Evolutionary conservation across 2,113 vertebrate genomes (phyloP).

Genomic region (Oryzias javanicus): DNA sequence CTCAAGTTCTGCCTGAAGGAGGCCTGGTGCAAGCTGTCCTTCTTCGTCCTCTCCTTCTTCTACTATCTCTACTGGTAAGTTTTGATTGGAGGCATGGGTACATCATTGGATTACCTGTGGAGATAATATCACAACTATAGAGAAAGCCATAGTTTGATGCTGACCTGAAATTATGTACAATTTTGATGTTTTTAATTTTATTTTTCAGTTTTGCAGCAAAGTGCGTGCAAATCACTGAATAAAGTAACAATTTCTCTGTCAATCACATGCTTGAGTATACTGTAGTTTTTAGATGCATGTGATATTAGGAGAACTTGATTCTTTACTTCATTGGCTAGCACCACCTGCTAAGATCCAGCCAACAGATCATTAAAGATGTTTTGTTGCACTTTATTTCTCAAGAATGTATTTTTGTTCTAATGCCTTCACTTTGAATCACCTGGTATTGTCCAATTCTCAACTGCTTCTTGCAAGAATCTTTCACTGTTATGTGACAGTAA

Average conservation of each 20-base stretch:
- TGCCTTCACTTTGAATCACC: not conserved
- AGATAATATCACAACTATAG: too few relatives aligned
- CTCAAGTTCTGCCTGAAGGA: conserved; percentile 97
- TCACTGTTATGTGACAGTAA: conserved; percentile 9
- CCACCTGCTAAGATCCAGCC: conserved; percentile 1
- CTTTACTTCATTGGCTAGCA: conserved; percentile 68
- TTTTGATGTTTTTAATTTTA: conserved; percentile 8
- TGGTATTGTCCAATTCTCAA: not conserved
- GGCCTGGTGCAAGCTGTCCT: conserved; percentile 98
- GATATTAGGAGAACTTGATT: conserved; percentile 65
- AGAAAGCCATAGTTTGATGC: too few relatives aligned
- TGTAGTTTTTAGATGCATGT: conserved; percentile 53
- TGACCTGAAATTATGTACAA: not conserved
- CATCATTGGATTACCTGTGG: too few relatives aligned
- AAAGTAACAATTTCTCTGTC: conserved; percentile 67
- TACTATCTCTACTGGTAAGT: conserved; percentile 99
- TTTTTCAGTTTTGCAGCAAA: conserved; percentile 3
- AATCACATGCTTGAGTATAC: conserved; percentile 51
- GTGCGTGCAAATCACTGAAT: conserved; percentile 61
- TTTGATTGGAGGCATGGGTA: not conserved
- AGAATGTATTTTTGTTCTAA: not conserved
- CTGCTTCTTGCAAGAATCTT: conserved; percentile 13
- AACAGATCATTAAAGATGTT: too few relatives aligned
- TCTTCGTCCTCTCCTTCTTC: conserved; percentile 98
- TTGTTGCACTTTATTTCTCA: conserved; percentile 1